Conservation (phyloP, 2,797 vertebrate genomes). For the Dermochelys coriacea region DNA sequence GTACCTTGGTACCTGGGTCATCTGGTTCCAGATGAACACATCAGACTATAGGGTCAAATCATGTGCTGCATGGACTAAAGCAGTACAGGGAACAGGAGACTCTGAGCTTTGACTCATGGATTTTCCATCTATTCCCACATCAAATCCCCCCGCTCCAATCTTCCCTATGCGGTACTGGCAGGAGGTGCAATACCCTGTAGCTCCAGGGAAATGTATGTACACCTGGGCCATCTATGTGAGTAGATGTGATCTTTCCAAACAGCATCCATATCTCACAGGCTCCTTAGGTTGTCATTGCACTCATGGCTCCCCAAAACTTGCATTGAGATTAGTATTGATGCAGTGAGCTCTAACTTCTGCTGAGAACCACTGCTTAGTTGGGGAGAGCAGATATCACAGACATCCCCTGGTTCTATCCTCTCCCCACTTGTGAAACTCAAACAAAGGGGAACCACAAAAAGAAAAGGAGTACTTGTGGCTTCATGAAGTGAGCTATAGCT, state of each 20-base stretch:
- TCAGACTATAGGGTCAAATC: neutral
- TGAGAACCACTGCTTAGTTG: neutral
- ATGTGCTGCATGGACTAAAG: neutral
- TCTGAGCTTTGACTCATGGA: neutral
- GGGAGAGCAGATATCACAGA: neutral
- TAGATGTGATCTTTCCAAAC: neutral
- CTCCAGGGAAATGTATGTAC: neutral
- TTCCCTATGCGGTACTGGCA: neutral
- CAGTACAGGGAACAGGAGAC: neutral
- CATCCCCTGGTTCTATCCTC: neutral
- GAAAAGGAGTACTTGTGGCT: too few species aligned
- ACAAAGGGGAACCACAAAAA: neutral
- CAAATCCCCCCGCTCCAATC: neutral
- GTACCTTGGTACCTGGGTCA: neutral
- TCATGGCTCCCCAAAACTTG: rapidly evolving
- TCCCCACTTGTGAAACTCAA: neutral
- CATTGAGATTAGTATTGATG: neutral
- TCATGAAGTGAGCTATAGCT: too few species aligned
- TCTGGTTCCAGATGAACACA: neutral
- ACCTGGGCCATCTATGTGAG: neutral
- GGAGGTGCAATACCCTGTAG: neutral
- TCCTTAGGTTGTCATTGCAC: neutral
- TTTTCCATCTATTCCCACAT: neutral
- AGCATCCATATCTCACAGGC: neutral
- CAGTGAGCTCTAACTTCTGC: neutral